Evolutionary conservation across 2,888 invertebrate genomes (phyloP).

Genomic region (Polydrusus tereticollis): DNA sequence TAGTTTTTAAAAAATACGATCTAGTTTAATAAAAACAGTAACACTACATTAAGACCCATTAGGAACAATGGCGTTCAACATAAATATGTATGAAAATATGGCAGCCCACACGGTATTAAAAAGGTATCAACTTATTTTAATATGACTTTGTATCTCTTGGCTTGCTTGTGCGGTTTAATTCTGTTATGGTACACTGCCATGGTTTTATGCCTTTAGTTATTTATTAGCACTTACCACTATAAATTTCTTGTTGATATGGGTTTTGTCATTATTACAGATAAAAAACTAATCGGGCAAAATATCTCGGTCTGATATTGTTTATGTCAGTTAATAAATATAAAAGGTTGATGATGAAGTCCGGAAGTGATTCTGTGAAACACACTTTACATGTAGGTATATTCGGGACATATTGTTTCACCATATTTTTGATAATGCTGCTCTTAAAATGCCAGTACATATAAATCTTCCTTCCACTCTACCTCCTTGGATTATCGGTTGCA

Average conservation of each 20-base stretch:
- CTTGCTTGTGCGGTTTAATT: neutral
- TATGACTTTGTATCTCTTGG: conserved; percentile 18
- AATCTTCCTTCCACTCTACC: no score
- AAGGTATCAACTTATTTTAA: conserved; percentile 49
- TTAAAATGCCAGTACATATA: no score
- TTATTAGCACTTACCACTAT: neutral
- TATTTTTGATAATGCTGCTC: no score
- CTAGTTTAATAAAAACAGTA: conserved; percentile 44
- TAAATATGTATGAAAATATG: conserved; percentile 48
- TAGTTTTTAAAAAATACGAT: neutral
- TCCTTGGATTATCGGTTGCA: no score
- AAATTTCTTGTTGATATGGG: conserved; percentile 1
- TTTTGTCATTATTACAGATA: neutral
- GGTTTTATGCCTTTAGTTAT: conserved; percentile 10
- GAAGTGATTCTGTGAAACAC: no score
- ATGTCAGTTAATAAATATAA: neutral
- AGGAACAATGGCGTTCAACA: conserved; percentile 45
- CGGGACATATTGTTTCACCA: no score
- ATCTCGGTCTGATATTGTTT: neutral
- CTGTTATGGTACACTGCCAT: conserved; percentile 16
- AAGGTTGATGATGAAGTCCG: no score
- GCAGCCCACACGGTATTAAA: conserved; percentile 48
- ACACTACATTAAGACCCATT: conserved; percentile 44
- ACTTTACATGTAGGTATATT: no score
- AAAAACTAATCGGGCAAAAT: neutral